A percentile compares a stretch with the other conserved stretches of the same genome.
Conservation (phyloP, 2,888 invertebrate genomes). For the Fabriciana adippe region DNA sequence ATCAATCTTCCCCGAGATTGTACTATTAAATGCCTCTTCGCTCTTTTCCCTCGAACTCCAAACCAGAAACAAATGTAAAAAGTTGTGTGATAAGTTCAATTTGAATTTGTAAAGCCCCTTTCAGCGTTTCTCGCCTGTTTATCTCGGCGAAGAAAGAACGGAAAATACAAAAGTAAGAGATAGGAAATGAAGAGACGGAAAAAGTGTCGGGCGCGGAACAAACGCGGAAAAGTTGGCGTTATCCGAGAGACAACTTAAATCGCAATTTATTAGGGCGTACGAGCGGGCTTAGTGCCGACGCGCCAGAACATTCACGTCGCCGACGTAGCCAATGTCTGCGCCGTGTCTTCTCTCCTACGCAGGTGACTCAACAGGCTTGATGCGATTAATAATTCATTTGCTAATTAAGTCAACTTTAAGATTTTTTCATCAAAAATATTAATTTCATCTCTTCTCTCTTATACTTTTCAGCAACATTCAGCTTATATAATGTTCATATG, state of each 20-base stretch:
- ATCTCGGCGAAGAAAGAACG: conserved; percentile 78
- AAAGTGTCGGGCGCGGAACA: conserved; percentile 81
- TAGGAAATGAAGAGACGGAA: conserved; percentile 83
- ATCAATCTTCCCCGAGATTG: conserved; percentile 82
- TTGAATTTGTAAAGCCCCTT: conserved; percentile 83
- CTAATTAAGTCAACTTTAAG: neutral
- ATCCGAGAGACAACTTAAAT: conserved; percentile 82
- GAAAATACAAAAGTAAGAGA: conserved; percentile 83
- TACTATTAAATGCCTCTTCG: conserved; percentile 82
- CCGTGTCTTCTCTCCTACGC: conserved; percentile 24
- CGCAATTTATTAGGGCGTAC: conserved; percentile 81
- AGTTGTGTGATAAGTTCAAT: conserved; percentile 83
- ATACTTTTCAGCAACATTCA: too few species aligned
- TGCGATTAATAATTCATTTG: neutral
- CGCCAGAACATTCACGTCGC: conserved; percentile 41
- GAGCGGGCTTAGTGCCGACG: conserved; percentile 70
- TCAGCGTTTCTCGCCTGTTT: conserved; percentile 82
- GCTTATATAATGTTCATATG: too few species aligned
- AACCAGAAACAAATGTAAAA: conserved; percentile 83
- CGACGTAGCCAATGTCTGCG: conserved; percentile 34
- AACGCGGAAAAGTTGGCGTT: conserved; percentile 81
- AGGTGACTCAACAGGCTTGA: neutral
- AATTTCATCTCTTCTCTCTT: too few species aligned
- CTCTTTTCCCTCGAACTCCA: conserved; percentile 79
- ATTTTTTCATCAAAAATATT: too few species aligned